Base-by-base conservation (phyloP, 2,797 vertebrate species). In the Ptychobarbus kaznakovi region DNA sequence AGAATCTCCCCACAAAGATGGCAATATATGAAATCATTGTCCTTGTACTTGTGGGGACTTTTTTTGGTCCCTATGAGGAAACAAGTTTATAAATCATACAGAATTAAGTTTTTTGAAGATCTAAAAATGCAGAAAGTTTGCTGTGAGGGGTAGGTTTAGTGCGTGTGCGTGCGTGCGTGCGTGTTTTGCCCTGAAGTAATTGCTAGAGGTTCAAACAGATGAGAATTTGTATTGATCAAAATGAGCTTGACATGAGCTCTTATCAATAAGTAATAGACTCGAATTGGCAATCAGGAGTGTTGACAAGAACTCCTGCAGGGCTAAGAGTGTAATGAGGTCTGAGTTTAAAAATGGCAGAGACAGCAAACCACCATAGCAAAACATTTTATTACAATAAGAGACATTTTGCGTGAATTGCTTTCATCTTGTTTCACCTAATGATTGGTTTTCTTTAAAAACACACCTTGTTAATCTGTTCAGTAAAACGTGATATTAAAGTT, bases 211-310 rank as follows among this genome's bases (percentile, higher is more conserved):
- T 58, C 6, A 58, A 22, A 40, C 20, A n/a, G 20, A 56, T n/a
- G 7, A 1, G 12, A 58, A 40, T 42, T 40, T 25, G 40, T 42
- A 77, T 77, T 58, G 51, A 40, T 77, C 12, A 58, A 77, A 77
- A 25, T n/a, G 1, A 25, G 35, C 35, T 40, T 58, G 51, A 58
- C 35, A 49, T 53, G 56, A 82, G 40, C 58, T 78, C 70, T 75
- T 72, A 70, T 82, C 87, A 80, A 76, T 53, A 77, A 58, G 51
- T 82, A 85, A 77, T 58, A 49, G 28, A 85, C 73, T 85, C 0
- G 68, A 88, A 89, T 81, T 88, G 87, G 70, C 87, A 85, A 86
- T 86, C 82, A 82, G 58, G 44, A 44, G 56, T 72, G 79, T 86
- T 89, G 88, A 88, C 82, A 89, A 87, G 68, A 86, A 75, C 53